Evolutionary conservation across 2,888 invertebrate genomes (phyloP).

Genomic region (Agrotis ipsilon): DNA sequence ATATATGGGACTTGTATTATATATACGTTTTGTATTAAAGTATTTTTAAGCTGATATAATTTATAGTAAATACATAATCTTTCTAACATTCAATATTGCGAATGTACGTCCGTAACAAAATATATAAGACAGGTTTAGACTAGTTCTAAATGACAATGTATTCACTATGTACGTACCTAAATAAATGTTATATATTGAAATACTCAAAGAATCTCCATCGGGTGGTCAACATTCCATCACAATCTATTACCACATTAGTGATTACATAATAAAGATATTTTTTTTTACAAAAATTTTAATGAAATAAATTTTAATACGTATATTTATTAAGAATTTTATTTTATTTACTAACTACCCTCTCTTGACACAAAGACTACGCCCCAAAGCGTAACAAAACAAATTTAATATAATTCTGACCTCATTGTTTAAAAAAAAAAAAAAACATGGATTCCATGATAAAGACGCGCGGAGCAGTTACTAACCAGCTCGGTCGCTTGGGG

Average conservation of each 20-base stretch:
- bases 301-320: slow-evolving; percentile 83
- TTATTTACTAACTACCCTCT: slow-evolving; percentile 46
- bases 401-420: neutral
- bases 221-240: slow-evolving; percentile 86
- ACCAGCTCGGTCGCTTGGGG: slow-evolving; percentile 2
- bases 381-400: neutral
- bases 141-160: slow-evolving; percentile 54
- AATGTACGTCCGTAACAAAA: slow-evolving; percentile 57
- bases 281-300: slow-evolving; percentile 83
- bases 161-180: slow-evolving; percentile 59
- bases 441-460: neutral
- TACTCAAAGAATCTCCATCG: slow-evolving; percentile 80
- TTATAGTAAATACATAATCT: slow-evolving; percentile 74
- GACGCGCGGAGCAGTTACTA: slow-evolving; percentile 4
- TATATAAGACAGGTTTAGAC: slow-evolving; percentile 59
- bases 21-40: slow-evolving; percentile 79
- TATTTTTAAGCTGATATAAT: slow-evolving; percentile 74
- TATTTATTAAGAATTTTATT: slow-evolving; percentile 69
- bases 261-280: slow-evolving; percentile 84
- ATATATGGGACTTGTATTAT: slow-evolving; percentile 74
- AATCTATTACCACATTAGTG: slow-evolving; percentile 87
- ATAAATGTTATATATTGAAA: slow-evolving; percentile 67
- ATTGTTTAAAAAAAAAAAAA: neutral
- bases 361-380: neutral
- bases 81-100: slow-evolving; percentile 62